Conservation (phyloP, 1,140 invertebrate species). For the Aphaenogaster floridana region DNA sequence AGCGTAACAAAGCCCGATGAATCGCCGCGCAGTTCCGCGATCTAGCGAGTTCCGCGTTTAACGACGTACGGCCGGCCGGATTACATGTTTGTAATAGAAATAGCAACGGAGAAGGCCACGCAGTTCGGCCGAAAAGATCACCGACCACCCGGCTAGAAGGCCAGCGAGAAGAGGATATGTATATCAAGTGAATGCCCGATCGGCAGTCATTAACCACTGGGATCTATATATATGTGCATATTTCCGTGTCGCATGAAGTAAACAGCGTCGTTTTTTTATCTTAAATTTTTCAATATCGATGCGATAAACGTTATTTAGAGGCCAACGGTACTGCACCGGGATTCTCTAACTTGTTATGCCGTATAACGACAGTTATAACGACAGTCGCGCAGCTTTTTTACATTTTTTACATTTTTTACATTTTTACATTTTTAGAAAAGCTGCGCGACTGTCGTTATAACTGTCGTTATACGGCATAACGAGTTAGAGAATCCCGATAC, state of each 20-base stretch:
- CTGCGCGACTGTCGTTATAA: no score
- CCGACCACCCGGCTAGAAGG: constrained; percentile 38
- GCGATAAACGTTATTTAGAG: background rate
- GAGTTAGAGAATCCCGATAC: no score
- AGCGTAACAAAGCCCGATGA: constrained; percentile 7
- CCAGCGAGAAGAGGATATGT: constrained; percentile 21
- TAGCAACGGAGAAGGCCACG: constrained; percentile 44
- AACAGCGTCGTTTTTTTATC: background rate
- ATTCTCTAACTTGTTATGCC: no score
- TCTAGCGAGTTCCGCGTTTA: constrained; percentile 56
- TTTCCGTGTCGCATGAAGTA: background rate
- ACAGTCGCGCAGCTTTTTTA: no score
- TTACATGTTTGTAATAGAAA: constrained; percentile 67
- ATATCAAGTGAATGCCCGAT: constrained; percentile 41
- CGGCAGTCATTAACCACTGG: constrained; percentile 24
- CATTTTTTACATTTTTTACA: no score
- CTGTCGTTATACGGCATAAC: no score
- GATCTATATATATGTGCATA: background rate
- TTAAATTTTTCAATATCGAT: background rate
- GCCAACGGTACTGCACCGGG: background rate
- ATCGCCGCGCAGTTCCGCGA: background rate
- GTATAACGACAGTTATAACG: no score
- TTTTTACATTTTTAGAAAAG: no score
- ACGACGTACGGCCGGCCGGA: constrained; percentile 13
- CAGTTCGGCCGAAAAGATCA: constrained; percentile 20